Base-by-base conservation (phyloP, 2,888 invertebrate species). In the Macrosiphum euphorbiae region DNA sequence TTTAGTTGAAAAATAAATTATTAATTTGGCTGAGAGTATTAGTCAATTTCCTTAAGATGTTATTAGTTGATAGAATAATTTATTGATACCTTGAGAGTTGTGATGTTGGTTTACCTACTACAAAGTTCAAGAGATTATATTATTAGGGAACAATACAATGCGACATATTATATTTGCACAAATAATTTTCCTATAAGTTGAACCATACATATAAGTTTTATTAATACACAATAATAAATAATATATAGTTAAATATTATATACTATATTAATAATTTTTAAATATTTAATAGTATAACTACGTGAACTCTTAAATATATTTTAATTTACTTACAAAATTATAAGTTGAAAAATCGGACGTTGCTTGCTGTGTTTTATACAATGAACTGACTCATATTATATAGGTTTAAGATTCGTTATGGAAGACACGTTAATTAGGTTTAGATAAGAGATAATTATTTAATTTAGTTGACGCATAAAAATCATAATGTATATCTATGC, bases 381-480 rank as follows among this genome's bases (percentile, higher is more conserved):
- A 52, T 35, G 24, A 35, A 16, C 50, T 50, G n/a, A 24, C 10
- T 24, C 20, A 52, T 52, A 78, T 78, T 24, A 58, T 26, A 20
- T 78, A 78, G 4, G 8, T 35, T 52, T 52, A 88, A 35, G 16
- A 88, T 35, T 78, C 8, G 20, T 78, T 13, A 55, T 35, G 35
- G n/a, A 52, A 55, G n/a, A 24, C 35, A 35, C 35, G 10, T 52
- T 24, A 88, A 88, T 55, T 88, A 24, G 35, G 52, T 41, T 35
- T 88, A 88, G 88, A 88, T 88, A 52, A 88, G 24, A 55, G 24
- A 55, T 88, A 88, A 55, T 88, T 88, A 55, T 88, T 55, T 88
- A 35, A 52, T 88, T 88, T 24, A 20, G 24, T 35, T 52, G 35
- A 88, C 52, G 24, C 52, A 52, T 88, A 24, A 88, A 55, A 11